phyloP scores from a whole-genome alignment of 2,888 invertebrate genomes.

The Andrena dorsata region DNA sequence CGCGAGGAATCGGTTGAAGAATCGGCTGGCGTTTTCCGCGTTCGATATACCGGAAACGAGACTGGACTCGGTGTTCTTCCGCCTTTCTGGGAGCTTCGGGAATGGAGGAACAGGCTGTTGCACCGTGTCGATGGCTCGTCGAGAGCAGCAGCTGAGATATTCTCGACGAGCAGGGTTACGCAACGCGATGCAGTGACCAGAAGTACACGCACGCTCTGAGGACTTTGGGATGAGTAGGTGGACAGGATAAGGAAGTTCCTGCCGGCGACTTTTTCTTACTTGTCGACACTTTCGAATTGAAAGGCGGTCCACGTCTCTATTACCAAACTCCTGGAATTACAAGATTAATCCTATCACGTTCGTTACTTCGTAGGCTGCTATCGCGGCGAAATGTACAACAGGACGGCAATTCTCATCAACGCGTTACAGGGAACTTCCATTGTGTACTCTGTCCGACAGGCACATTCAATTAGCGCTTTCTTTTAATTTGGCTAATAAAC shows the following conservation, averaged over 20 bases:
- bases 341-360: constrained; percentile 12
- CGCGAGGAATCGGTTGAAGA: no score
- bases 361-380: background rate
- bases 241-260: constrained; percentile 36
- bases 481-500: background rate
- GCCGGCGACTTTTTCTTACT: constrained; percentile 42
- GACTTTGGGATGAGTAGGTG: constrained; percentile 20
- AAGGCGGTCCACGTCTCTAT: constrained; percentile 38
- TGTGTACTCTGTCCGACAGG: constrained; percentile 2
- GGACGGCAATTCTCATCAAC: constrained; percentile 29
- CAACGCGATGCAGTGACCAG: constrained; percentile 4
- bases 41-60: no score
- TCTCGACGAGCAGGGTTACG: constrained; percentile 13
- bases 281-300: constrained; percentile 29
- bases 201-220: background rate
- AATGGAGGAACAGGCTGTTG: background rate
- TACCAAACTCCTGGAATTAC: constrained; percentile 18
- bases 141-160: constrained; percentile 16
- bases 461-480: constrained; percentile 30
- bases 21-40: no score
- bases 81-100: background rate
- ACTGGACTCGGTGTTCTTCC: no score
- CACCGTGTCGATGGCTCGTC: background rate
- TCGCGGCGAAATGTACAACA: background rate
- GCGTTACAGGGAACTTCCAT: constrained; percentile 27